Evolutionary conservation across 2,888 invertebrate genomes (phyloP).

Genomic region (Ophion slaviceki): DNA sequence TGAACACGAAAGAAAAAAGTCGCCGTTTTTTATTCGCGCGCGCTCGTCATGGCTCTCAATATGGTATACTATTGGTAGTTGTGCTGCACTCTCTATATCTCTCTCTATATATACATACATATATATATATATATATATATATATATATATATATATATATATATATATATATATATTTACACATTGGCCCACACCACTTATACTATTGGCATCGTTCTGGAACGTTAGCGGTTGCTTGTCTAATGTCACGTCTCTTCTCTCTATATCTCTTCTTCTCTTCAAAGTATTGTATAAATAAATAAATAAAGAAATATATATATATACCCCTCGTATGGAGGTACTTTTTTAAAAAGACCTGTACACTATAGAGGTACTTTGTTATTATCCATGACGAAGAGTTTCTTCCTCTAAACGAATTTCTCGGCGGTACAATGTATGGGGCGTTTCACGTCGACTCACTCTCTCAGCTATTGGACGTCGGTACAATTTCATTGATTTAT

Average conservation of each 20-base stretch:
- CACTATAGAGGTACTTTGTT: neutral
- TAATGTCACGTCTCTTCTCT: constrained; percentile 69
- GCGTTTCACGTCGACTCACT: neutral
- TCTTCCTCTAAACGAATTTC: neutral
- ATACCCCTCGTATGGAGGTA: neutral
- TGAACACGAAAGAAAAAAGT: constrained; percentile 22
- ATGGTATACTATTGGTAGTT: constrained; percentile 66
- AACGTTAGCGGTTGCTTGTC: constrained; percentile 73
- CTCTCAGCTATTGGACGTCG: neutral
- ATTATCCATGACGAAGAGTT: neutral
- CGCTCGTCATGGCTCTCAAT: constrained; percentile 67
- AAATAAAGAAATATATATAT: neutral
- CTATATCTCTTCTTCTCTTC: constrained; percentile 53
- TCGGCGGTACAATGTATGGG: neutral
- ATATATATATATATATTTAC: constrained; percentile 65
- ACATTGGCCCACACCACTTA: constrained; percentile 67
- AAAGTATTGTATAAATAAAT: constrained; percentile 48
- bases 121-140: constrained; percentile 63
- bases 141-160: constrained; percentile 61
- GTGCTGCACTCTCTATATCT: constrained; percentile 66
- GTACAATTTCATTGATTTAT: neutral
- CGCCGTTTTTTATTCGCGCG: constrained; percentile 51
- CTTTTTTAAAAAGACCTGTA: neutral
- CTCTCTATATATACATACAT: constrained; percentile 62
- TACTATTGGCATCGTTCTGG: constrained; percentile 68